Percentiles rank a stretch among this genome's conserved stretches.
phyloP scores from a whole-genome alignment of 2,888 invertebrate species.

The Drosophila pegasa region DNA sequence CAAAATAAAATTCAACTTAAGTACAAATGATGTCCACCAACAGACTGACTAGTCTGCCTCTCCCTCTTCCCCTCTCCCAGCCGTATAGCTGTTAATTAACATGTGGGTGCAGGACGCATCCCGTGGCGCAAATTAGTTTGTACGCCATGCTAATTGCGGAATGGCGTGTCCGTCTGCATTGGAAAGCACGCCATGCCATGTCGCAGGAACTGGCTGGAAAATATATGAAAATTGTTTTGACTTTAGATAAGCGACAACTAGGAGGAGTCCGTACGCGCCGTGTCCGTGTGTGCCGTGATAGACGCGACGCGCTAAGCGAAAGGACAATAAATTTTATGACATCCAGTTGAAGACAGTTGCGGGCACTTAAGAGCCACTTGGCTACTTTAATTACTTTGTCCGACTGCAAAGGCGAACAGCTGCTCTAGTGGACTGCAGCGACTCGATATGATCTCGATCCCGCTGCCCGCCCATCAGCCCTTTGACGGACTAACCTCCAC shows the following conservation, averaged over 20 bases:
- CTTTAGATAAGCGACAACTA: constrained; percentile 83
- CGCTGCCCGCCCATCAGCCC: constrained; percentile 21
- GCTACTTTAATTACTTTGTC: constrained; percentile 62
- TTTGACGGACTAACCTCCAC: constrained; percentile 35
- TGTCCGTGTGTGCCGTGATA: constrained; percentile 64
- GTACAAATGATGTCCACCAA: constrained; percentile 71
- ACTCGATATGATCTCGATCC: constrained; percentile 44
- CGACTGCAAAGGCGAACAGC: constrained; percentile 49
- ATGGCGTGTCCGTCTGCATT: constrained; percentile 82
- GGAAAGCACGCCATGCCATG: constrained; percentile 65
- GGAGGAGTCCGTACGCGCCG: constrained; percentile 30
- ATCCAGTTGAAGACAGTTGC: constrained; percentile 70
- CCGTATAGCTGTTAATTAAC: constrained; percentile 70
- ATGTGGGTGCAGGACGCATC: constrained; percentile 78
- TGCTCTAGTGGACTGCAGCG: constrained; percentile 57
- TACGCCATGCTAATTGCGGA: constrained; percentile 83
- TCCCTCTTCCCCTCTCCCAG: constrained; percentile 1
- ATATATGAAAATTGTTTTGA: constrained; percentile 84
- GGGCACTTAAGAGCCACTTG: constrained; percentile 62
- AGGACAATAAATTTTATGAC: constrained; percentile 81
- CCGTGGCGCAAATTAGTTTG: constrained; percentile 83
- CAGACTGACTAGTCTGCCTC: constrained; percentile 15
- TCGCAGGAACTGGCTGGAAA: constrained; percentile 42
- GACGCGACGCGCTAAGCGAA: constrained; percentile 65
- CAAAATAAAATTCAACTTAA: constrained; percentile 82